Evolutionary conservation across 2,797 vertebrate genomes (phyloP).

Genomic region (Halcyon leucocephala): DNA sequence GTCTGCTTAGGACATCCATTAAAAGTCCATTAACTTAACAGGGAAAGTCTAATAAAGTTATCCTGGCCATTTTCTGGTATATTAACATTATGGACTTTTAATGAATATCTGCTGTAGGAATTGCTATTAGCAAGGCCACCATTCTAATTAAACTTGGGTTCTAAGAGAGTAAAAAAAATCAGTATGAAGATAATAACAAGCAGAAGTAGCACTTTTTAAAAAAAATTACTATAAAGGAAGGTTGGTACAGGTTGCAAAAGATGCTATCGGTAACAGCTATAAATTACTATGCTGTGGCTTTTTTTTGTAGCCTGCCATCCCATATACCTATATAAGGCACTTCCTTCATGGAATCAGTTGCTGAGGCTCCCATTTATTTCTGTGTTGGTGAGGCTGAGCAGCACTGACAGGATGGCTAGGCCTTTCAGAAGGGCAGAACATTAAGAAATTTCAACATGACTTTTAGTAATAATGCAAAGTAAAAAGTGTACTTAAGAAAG

Average conservation of each 20-base stretch:
- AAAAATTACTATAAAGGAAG: background rate
- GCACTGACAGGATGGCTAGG: background rate
- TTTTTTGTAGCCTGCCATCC: background rate
- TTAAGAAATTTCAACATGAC: background rate
- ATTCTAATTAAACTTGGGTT: slow-evolving; percentile 69
- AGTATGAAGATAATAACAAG: slow-evolving; percentile 51
- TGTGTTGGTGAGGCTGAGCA: background rate
- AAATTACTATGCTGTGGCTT: background rate
- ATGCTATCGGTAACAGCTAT: background rate
- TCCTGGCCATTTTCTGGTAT: slow-evolving; percentile 78
- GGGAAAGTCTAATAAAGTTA: slow-evolving; percentile 79
- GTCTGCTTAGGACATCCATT: slow-evolving; percentile 79
- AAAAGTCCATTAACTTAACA: slow-evolving; percentile 82
- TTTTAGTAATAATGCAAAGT: background rate
- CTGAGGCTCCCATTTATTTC: background rate
- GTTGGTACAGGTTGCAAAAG: background rate
- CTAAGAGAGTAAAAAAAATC: background rate
- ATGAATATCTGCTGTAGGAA: slow-evolving; percentile 78
- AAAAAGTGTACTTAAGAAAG: background rate
- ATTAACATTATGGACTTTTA: slow-evolving; percentile 79
- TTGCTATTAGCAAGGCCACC: slow-evolving; percentile 71
- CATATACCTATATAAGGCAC: background rate
- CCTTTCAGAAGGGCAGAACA: background rate
- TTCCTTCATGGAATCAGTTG: background rate
- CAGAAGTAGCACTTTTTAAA: slow-evolving; percentile 29